These are phyloP conservation scores for Spilogale gracilis DNA, from an alignment of 2,113 vertebrate genomes.

Conservation along the genomic window DNA sequence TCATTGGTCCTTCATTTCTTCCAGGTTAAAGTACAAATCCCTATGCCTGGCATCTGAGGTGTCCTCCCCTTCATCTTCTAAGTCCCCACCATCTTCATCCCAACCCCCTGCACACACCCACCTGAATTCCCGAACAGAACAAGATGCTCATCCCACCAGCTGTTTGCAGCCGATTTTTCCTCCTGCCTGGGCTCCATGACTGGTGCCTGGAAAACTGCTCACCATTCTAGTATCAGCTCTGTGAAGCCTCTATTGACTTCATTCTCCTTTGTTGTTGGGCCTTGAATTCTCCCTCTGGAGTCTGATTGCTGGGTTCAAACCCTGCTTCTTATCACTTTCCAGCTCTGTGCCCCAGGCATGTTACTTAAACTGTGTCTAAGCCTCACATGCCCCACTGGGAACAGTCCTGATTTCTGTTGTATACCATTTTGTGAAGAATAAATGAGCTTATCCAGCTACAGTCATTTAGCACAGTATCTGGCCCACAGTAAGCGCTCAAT, in stretches of 20 bases:
- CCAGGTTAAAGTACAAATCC: background rate
- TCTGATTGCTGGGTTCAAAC: background rate
- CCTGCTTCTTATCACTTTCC: background rate
- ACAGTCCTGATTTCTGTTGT: background rate
- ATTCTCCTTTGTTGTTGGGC: background rate
- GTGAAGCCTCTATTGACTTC: background rate
- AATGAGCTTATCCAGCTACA: background rate
- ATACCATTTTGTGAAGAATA: background rate
- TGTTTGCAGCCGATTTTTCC: background rate
- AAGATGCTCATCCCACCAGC: background rate
- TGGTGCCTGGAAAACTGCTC: background rate
- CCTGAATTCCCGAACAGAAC: background rate
- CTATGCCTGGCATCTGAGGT: background rate
- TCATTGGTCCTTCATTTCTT: background rate
- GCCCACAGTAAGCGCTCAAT: background rate
- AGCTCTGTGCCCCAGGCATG: background rate
- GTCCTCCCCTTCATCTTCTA: background rate
- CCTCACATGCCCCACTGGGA: background rate
- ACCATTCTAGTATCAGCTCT: background rate
- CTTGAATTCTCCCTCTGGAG: background rate
- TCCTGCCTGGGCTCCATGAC: background rate
- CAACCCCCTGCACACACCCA: background rate
- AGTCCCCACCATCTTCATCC: background rate
- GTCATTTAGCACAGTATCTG: background rate
- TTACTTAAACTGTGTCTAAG: background rate